These are phyloP conservation scores for Ichneumoninae sp. DNA, from an alignment of 2,888 invertebrate genomes.

Conservation along the genomic window DNA sequence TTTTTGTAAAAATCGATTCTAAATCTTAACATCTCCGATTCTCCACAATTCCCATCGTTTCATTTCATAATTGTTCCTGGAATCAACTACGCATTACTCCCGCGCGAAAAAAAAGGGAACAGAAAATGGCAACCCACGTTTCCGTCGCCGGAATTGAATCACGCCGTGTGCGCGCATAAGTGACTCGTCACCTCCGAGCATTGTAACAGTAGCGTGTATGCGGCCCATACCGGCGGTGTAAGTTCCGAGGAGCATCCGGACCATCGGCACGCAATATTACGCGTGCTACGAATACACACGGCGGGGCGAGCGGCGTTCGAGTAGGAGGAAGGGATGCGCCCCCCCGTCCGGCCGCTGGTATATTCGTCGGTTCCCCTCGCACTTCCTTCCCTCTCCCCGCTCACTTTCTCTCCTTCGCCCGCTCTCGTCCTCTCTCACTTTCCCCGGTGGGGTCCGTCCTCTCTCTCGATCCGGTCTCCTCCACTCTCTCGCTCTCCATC, in stretches of 20 bases:
- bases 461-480: conserved; percentile 48
- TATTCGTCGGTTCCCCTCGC: conserved; percentile 30
- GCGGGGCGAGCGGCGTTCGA: background rate
- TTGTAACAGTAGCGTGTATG: background rate
- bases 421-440: conserved; percentile 29
- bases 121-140: background rate
- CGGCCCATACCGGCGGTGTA: conserved; percentile 2
- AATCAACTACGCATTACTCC: background rate
- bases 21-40: background rate
- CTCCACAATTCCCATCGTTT: background rate
- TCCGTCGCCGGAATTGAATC: conserved; percentile 34
- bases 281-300: conserved; percentile 36
- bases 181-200: conserved; percentile 38
- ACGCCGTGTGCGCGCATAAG: conserved; percentile 44
- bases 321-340: conserved; percentile 41
- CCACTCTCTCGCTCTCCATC: conserved; percentile 63
- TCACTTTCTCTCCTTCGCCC: conserved; percentile 28
- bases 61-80: background rate
- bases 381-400: conserved; percentile 53
- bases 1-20: no score
- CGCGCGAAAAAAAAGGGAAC: background rate
- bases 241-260: conserved; percentile 43
- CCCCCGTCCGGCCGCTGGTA: conserved; percentile 3
- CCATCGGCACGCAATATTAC: conserved; percentile 53
- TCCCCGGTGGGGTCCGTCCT: conserved; percentile 45